Conservation (phyloP, 2,888 invertebrate genomes). For the Thumatha senex region DNA sequence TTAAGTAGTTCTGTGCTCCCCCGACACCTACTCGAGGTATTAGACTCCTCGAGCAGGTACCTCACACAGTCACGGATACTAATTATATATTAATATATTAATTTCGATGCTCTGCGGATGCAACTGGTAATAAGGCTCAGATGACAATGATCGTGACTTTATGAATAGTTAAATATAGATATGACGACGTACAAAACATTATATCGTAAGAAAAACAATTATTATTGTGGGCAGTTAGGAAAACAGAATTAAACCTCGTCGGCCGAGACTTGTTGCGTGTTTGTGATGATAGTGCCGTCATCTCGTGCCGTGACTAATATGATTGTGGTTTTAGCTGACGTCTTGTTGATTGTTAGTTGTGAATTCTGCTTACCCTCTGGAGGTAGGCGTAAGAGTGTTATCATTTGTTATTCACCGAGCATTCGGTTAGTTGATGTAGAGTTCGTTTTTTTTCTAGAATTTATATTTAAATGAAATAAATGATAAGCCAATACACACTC, state of each 20-base stretch:
- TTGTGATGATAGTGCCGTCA: not conserved
- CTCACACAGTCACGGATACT: no score
- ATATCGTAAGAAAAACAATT: not conserved
- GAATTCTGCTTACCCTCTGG: slow-evolving; percentile 4
- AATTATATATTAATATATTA: no score
- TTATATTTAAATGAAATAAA: no score
- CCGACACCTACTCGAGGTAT: no score
- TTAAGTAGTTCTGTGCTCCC: no score
- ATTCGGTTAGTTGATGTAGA: no score
- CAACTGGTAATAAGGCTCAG: no score
- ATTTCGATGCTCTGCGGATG: no score
- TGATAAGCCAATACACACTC: no score
- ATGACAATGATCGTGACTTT: no score
- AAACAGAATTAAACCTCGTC: slow-evolving; percentile 3
- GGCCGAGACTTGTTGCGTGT: slow-evolving; percentile 1
- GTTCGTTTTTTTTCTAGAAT: no score
- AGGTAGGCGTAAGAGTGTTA: not conserved
- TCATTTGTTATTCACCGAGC: not conserved
- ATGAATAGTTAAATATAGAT: not conserved
- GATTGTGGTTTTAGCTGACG: slow-evolving; percentile 7
- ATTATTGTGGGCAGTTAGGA: not conserved
- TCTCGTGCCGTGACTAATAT: slow-evolving; percentile 5
- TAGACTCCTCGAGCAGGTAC: no score
- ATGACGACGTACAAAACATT: not conserved
- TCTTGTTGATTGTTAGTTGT: not conserved